phyloP scores from a whole-genome alignment of 2,797 vertebrate species.

The Zenarchopterus dispar region DNA sequence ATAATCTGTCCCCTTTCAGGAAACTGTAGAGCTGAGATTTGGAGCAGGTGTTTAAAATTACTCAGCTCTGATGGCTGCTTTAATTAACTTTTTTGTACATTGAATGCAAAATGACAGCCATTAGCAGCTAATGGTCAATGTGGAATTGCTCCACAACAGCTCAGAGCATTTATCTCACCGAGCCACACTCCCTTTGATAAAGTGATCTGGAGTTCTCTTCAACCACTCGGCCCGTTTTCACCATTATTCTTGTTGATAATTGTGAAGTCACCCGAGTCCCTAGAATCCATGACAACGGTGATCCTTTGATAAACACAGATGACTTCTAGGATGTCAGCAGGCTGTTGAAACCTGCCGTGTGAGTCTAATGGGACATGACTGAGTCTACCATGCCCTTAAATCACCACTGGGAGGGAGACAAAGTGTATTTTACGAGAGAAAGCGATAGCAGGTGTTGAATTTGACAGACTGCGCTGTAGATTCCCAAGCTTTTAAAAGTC shows the following conservation, averaged over 20 bases:
- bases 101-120: slow-evolving; percentile 26
- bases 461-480: slow-evolving; percentile 62
- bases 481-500: slow-evolving; percentile 72
- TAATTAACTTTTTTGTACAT: slow-evolving; percentile 3
- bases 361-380: slow-evolving; percentile 54
- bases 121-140: slow-evolving; percentile 11
- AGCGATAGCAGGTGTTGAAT: slow-evolving; percentile 77
- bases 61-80: slow-evolving; percentile 22
- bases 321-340: slow-evolving; percentile 60
- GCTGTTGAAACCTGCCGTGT: slow-evolving; percentile 45
- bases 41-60: slow-evolving; percentile 36
- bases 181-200: slow-evolving; percentile 20
- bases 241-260: slow-evolving; percentile 30
- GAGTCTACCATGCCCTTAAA: slow-evolving; percentile 61
- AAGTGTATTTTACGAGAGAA: slow-evolving; percentile 65
- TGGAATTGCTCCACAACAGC: slow-evolving; percentile 16
- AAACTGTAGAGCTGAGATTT: slow-evolving; percentile 18
- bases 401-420: slow-evolving; percentile 67
- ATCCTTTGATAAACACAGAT: slow-evolving; percentile 66
- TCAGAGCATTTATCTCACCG: slow-evolving; percentile 15
- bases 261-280: slow-evolving; percentile 46
- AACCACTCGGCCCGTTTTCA: slow-evolving; percentile 23
- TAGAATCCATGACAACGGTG: slow-evolving; percentile 58
- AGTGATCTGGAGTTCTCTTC: slow-evolving; percentile 22
- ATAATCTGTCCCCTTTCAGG: no score